Evolutionary conservation across 2,888 invertebrate species (phyloP).

Genomic region (Calliphora vomitoria): DNA sequence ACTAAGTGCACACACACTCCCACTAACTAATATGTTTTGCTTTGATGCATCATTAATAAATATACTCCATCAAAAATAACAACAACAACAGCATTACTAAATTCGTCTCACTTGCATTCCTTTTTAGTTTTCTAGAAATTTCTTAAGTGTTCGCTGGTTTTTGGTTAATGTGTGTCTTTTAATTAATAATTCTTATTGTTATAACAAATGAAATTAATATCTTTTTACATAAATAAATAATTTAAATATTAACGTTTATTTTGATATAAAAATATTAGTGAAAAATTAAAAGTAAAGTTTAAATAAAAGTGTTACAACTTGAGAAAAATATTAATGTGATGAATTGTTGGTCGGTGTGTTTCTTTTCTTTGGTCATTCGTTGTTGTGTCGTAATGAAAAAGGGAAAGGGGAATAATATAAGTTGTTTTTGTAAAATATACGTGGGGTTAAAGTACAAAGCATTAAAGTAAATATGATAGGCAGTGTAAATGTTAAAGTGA

Average conservation of each 20-base stretch:
- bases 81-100: not conserved
- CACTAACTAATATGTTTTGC: not conserved
- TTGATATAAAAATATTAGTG: not conserved
- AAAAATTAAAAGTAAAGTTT: not conserved
- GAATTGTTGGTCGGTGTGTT: not conserved
- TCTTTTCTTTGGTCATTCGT: not conserved
- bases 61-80: not conserved
- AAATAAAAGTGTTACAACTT: not conserved
- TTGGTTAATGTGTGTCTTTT: not conserved
- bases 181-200: not conserved
- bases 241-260: not conserved
- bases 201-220: not conserved
- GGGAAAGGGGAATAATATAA: not conserved
- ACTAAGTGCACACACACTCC: not conserved
- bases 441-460: too few species aligned
- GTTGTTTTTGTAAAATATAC: not conserved
- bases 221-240: not conserved
- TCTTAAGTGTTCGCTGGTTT: not conserved
- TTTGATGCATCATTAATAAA: too few species aligned
- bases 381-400: not conserved
- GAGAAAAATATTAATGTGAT: not conserved
- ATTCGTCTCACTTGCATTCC: not conserved
- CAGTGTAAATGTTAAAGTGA: too few species aligned
- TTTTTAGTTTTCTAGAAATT: not conserved
- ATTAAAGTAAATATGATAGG: too few species aligned